Evolutionary conservation across 2,888 invertebrate species (phyloP), one percentile per base, ranked within the genome.

Genomic region (Pyrgus malvae): DNA sequence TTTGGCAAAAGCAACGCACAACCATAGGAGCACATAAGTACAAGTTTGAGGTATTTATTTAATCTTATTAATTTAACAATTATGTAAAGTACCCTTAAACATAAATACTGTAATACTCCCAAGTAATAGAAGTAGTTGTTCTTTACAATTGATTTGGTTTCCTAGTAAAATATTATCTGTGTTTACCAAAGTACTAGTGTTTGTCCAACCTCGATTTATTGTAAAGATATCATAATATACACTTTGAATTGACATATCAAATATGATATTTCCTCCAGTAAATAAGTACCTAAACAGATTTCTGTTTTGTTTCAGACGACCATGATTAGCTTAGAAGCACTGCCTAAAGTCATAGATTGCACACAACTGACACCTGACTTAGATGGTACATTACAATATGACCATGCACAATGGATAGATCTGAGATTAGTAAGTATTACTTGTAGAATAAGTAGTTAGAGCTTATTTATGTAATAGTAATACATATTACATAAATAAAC

Each of bases 1-100:
- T 99, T 92, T 99, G 99, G 99, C 99, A 99, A 90, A 99, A 99
- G 90, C 99, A 99, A 90, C 95, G 98, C 79, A 98, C 98, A 69
- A 98, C 97, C 65, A 93, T 99, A 76, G 98, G 98, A 76, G 97
- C 97, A 89, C 97, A 98, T 87, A 99, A 99, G 92, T 99, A 98
- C 92, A 98, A 98, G 91, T 99, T 99, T 91, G 99, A 99, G 94
- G 97, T 97, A 86, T 69, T 8, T 40, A 12, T 21, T n/a, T 19
- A 44, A 6, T 1, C n/a, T n/a, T n/a, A n/a, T n/a, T n/a, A n/a
- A n/a, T n/a, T n/a, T n/a, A n/a, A n/a, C n/a, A n/a, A n/a, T n/a
- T n/a, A n/a, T n/a, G n/a, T n/a, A n/a, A n/a, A n/a, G n/a, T n/a
- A n/a, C n/a, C n/a, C n/a, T n/a, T n/a, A n/a, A n/a, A n/a, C n/a